Evolutionary conservation across 2,797 vertebrate species (phyloP).

Genomic region (Phrynocephalus vlangalii): DNA sequence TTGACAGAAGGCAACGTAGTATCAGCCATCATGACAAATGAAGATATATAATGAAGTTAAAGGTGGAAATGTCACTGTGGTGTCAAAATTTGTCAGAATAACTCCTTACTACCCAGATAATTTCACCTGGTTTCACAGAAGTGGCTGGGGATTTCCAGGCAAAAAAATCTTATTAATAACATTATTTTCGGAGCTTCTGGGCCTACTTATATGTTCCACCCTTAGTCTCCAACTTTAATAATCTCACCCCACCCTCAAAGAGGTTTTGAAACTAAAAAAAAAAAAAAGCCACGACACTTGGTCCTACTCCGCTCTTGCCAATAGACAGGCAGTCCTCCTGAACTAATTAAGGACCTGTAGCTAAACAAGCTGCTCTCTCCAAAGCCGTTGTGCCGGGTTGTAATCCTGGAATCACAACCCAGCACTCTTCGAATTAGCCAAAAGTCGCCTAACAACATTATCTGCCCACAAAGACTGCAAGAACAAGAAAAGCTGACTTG

Average conservation of each 20-base stretch:
- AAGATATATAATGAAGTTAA: background rate
- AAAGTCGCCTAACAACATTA: slow-evolving; percentile 41
- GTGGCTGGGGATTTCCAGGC: slow-evolving; percentile 9
- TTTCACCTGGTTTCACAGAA: slow-evolving; percentile 20
- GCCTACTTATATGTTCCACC: background rate
- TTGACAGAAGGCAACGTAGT: background rate
- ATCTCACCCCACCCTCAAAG: slow-evolving; percentile 11
- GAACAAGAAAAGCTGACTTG: slow-evolving; percentile 66
- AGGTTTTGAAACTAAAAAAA: slow-evolving; percentile 23
- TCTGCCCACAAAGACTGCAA: slow-evolving; percentile 71
- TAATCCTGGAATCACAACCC: slow-evolving; percentile 10
- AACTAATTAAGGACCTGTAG: background rate
- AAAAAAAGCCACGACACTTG: background rate
- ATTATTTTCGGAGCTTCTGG: slow-evolving; percentile 20
- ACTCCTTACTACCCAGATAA: background rate
- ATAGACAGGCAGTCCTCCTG: background rate
- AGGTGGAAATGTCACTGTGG: background rate
- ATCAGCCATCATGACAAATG: background rate
- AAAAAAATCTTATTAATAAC: background rate
- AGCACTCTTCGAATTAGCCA: slow-evolving; percentile 20
- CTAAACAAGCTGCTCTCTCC: slow-evolving; percentile 24
- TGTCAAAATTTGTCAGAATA: background rate
- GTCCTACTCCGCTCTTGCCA: background rate
- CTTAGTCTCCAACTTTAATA: slow-evolving; percentile 19
- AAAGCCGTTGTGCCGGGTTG: background rate